Evolutionary conservation across 2,797 vertebrate species (phyloP).

Genomic region (Perdix hodgsoniae): DNA sequence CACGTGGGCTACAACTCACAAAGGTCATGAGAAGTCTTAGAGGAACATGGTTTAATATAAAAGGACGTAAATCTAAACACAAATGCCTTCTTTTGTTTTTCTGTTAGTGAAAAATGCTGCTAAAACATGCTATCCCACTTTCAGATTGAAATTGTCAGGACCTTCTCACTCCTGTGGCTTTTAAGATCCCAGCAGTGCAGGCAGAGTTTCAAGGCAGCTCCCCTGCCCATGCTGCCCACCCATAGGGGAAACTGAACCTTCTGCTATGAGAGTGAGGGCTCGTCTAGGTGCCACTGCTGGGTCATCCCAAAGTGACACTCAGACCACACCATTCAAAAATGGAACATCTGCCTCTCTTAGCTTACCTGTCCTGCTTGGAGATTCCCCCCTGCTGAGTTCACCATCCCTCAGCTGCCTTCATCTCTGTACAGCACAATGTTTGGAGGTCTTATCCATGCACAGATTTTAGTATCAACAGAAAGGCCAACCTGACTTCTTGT

Average conservation of each 20-base stretch:
- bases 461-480: background rate
- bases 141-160: background rate
- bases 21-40: background rate
- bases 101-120: background rate
- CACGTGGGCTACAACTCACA: background rate
- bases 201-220: background rate
- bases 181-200: background rate
- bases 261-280: background rate
- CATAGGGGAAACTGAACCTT: background rate
- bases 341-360: background rate
- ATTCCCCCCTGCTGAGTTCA: background rate
- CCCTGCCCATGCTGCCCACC: rapidly evolving
- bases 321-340: background rate
- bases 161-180: background rate
- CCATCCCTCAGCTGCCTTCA: background rate
- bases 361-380: background rate
- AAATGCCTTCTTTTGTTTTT: background rate
- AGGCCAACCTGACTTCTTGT: background rate
- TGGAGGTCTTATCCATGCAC: background rate
- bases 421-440: rapidly evolving
- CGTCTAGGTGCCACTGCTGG: background rate
- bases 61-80: background rate
- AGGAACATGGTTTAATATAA: background rate
- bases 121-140: background rate
- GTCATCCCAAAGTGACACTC: background rate